Percentiles rank a stretch among this genome's conserved stretches.
Conservation (phyloP, 35 echinoderm and acorn worm species). For the Apostichopus californicus region DNA sequence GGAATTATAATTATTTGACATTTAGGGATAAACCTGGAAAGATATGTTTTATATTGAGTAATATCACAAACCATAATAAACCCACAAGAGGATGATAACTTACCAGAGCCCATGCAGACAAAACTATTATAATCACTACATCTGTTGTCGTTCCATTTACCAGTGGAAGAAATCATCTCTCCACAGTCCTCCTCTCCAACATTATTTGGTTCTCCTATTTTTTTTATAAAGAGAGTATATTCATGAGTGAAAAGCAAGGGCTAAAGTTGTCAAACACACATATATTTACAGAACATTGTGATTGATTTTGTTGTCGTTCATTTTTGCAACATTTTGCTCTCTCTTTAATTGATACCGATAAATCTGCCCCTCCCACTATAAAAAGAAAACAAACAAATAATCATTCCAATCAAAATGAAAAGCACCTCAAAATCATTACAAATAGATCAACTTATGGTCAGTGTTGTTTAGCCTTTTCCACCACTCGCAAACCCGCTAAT, state of each 20-base stretch:
- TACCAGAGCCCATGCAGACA: constrained; percentile 73
- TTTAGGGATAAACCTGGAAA: neutral
- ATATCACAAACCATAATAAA: too few species aligned
- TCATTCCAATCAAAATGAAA: too few species aligned
- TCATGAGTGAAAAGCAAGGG: neutral
- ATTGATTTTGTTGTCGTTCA: too few species aligned
- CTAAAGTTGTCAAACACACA: neutral
- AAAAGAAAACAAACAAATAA: too few species aligned
- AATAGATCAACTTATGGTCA: too few species aligned
- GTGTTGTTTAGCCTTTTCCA: too few species aligned
- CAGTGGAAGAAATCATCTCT: constrained; percentile 52
- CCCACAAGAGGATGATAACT: neutral
- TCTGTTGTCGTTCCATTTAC: constrained; percentile 81
- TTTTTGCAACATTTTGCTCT: too few species aligned
- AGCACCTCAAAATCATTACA: too few species aligned
- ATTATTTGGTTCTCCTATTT: constrained; percentile 88
- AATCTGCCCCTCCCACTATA: too few species aligned
- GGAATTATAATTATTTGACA: neutral
- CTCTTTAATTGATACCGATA: too few species aligned
- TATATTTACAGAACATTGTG: neutral
- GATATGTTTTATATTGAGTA: too few species aligned
- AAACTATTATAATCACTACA: constrained; percentile 51
- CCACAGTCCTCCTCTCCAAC: constrained; percentile 67
- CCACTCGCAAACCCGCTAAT: too few species aligned
- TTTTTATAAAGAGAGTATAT: neutral